Conservation (phyloP, 1,140 invertebrate species). For the Drosophila eugracilis region DNA sequence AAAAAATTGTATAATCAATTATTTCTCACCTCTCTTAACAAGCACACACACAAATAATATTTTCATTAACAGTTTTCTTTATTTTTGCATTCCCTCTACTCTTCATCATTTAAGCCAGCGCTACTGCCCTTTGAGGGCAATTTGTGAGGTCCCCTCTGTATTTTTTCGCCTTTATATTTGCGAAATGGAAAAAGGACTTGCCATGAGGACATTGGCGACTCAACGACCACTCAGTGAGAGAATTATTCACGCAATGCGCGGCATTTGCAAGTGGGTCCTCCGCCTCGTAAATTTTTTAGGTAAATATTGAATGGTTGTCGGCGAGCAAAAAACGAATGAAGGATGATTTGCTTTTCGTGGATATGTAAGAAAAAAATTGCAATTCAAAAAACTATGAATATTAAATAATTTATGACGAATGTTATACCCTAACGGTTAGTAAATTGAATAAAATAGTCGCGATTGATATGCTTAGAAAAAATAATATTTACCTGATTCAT, state of each 20-base stretch:
- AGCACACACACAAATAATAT: constrained; percentile 19
- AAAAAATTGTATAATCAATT: not conserved
- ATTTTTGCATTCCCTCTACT: not conserved
- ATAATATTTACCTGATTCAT: too few species aligned
- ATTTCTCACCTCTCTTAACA: not conserved
- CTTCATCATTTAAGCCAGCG: not conserved
- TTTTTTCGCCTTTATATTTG: constrained; percentile 8
- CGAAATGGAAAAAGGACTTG: not conserved
- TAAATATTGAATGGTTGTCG: constrained; percentile 57
- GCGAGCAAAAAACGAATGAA: constrained; percentile 19
- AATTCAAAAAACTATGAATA: constrained; percentile 18
- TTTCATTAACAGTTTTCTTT: constrained; percentile 20
- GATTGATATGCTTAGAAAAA: too few species aligned
- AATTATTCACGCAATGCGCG: constrained; percentile 67
- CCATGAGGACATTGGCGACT: constrained; percentile 31
- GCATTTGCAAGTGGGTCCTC: constrained; percentile 40
- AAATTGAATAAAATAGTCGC: too few species aligned
- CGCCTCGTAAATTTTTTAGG: constrained; percentile 60
- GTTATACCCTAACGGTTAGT: constrained; percentile 9
- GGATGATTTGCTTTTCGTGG: not conserved
- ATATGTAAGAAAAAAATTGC: constrained; percentile 8
- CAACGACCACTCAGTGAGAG: constrained; percentile 64
- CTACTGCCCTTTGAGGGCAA: not conserved
- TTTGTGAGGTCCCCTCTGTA: not conserved
- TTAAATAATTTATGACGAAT: not conserved